A percentile compares a stretch with the other conserved stretches of the same genome.
These are phyloP conservation scores for Theretra japonica DNA, from an alignment of 2,888 invertebrate species.

Conservation along the genomic window DNA sequence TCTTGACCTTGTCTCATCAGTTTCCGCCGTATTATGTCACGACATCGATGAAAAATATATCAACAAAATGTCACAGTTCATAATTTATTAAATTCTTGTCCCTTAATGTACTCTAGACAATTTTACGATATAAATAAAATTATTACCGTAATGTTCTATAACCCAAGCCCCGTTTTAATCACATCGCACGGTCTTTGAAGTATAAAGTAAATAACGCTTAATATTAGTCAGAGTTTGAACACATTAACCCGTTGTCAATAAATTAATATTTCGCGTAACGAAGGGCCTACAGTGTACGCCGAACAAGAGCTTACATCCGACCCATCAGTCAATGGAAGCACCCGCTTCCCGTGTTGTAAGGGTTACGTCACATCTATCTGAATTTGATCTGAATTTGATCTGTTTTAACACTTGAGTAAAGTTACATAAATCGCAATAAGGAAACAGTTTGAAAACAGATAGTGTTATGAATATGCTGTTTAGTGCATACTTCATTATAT, in stretches of 20 bases:
- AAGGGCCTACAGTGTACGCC: not conserved
- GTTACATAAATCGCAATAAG: too few relatives aligned
- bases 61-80: too few relatives aligned
- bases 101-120: not conserved
- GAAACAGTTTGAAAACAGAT: too few relatives aligned
- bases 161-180: not conserved
- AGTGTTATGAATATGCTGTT: too few relatives aligned
- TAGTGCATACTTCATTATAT: too few relatives aligned
- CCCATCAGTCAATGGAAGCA: conserved; percentile 19
- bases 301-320: not conserved
- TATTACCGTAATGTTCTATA: not conserved
- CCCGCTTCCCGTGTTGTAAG: not conserved
- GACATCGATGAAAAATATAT: too few relatives aligned
- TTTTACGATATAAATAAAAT: not conserved
- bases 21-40: too few relatives aligned
- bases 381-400: not conserved
- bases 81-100: not conserved
- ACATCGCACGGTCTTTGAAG: not conserved
- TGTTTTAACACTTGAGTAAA: not conserved
- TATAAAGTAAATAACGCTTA: not conserved
- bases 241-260: conserved; percentile 19
- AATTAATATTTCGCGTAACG: conserved; percentile 13
- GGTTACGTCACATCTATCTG: not conserved
- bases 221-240: conserved; percentile 3
- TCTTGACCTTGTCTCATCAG: too few relatives aligned